These are phyloP conservation scores for Acrossocheilus fasciatus DNA, from an alignment of 2,797 vertebrate species.

Conservation along the genomic window DNA sequence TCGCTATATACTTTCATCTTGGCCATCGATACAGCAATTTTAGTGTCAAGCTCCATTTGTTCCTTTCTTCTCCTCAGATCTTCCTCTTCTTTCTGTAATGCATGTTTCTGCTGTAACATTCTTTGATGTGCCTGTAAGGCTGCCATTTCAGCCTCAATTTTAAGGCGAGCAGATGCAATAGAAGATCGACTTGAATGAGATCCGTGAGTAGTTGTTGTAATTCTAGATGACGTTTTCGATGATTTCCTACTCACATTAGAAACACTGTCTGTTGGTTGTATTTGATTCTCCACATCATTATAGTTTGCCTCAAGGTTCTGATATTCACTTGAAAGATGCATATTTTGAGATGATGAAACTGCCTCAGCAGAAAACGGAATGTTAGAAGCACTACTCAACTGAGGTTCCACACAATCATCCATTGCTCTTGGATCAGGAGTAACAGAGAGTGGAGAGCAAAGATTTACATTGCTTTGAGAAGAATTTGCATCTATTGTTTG, in stretches of 20 bases:
- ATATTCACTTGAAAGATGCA: too few species aligned
- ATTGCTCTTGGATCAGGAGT: neutral
- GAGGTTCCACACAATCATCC: neutral
- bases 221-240: neutral
- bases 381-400: neutral
- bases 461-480: neutral
- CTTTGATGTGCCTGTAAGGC: neutral
- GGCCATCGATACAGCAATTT: neutral
- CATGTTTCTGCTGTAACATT: neutral
- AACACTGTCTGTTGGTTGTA: slow-evolving; percentile 8
- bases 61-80: neutral
- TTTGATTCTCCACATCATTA: neutral
- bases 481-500: neutral
- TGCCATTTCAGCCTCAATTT: neutral
- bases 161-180: neutral
- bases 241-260: neutral
- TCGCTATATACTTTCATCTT: neutral
- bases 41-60: neutral
- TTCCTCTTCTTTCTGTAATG: neutral
- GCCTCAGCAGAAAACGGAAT: neutral
- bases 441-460: neutral
- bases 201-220: neutral
- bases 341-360: neutral
- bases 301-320: neutral
- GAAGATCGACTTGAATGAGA: neutral